phyloP scores from a whole-genome alignment of 2,888 invertebrate genomes.

The Harpalus rubripes region DNA sequence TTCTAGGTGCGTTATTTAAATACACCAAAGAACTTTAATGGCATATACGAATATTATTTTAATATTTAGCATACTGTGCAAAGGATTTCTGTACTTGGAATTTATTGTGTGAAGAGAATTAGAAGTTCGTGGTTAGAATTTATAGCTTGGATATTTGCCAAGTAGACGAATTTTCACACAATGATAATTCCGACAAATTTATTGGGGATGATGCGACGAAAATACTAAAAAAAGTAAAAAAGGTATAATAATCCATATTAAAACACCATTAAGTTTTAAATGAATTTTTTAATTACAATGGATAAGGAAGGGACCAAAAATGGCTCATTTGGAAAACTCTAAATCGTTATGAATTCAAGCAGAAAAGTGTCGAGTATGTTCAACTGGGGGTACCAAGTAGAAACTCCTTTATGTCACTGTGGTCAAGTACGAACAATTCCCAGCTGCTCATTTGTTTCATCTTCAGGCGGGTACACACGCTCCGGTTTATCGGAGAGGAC shows the following conservation, averaged over 20 bases:
- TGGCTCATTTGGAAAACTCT: too few relatives aligned
- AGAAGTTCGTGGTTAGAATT: conserved; percentile 3
- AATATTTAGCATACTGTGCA: neutral
- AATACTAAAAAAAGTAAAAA: neutral
- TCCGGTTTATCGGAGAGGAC: too few relatives aligned
- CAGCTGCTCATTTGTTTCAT: too few relatives aligned
- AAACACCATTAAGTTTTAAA: neutral
- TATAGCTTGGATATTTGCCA: neutral
- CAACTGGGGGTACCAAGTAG: too few relatives aligned
- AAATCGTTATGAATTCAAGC: too few relatives aligned
- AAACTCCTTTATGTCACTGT: too few relatives aligned
- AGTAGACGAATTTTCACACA: conserved; percentile 7
- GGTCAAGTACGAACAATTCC: too few relatives aligned
- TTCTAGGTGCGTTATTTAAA: neutral
- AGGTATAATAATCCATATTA: neutral
- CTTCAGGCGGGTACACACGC: too few relatives aligned
- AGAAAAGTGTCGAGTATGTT: too few relatives aligned
- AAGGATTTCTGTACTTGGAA: conserved; percentile 9
- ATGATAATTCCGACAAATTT: neutral
- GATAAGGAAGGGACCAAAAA: too few relatives aligned
- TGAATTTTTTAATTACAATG: neutral
- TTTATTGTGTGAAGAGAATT: conserved; percentile 6
- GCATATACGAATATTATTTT: neutral
- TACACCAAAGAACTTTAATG: neutral
- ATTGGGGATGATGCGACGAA: neutral